phyloP scores from a whole-genome alignment of 1,140 invertebrate genomes.

The Leptonema lineaticorne region DNA sequence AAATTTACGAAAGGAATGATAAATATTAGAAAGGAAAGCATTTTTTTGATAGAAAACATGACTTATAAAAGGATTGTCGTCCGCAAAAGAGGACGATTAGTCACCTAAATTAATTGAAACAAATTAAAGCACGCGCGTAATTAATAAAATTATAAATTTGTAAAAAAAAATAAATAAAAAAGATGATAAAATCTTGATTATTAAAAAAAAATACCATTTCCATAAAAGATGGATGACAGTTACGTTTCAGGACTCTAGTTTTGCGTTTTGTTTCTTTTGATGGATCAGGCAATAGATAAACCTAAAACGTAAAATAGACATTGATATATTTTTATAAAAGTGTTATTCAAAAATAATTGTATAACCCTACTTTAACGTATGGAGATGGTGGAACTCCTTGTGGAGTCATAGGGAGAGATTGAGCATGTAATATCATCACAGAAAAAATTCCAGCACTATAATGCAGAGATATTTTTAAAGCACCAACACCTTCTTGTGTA shows the following conservation, averaged over 20 bases:
- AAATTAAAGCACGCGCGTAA: too few relatives aligned
- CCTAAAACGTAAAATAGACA: slow-evolving; percentile 44
- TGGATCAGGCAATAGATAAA: slow-evolving; percentile 84
- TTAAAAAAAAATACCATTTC: slow-evolving; percentile 77
- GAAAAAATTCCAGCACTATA: slow-evolving; percentile 78
- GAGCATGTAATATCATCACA: slow-evolving; percentile 87
- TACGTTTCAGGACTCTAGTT: slow-evolving; percentile 89
- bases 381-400: slow-evolving; percentile 81
- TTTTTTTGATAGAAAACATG: too few relatives aligned
- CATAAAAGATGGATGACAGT: slow-evolving; percentile 96
- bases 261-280: slow-evolving; percentile 92
- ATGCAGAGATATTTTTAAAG: slow-evolving; percentile 73
- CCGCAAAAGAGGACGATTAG: too few relatives aligned
- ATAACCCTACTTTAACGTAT: slow-evolving; percentile 90
- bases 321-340: background rate
- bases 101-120: too few relatives aligned
- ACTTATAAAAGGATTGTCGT: too few relatives aligned
- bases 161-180: too few relatives aligned
- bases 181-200: background rate
- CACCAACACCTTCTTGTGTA: slow-evolving; percentile 47
- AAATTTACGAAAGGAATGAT: background rate
- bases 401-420: slow-evolving; percentile 74
- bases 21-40: slow-evolving; percentile 19
- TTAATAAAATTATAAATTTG: too few relatives aligned
- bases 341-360: slow-evolving; percentile 3